Evolutionary conservation across 2,797 vertebrate species (phyloP), one percentile per base, ranked within the genome.

Genomic region (Sebastes nivosus): DNA sequence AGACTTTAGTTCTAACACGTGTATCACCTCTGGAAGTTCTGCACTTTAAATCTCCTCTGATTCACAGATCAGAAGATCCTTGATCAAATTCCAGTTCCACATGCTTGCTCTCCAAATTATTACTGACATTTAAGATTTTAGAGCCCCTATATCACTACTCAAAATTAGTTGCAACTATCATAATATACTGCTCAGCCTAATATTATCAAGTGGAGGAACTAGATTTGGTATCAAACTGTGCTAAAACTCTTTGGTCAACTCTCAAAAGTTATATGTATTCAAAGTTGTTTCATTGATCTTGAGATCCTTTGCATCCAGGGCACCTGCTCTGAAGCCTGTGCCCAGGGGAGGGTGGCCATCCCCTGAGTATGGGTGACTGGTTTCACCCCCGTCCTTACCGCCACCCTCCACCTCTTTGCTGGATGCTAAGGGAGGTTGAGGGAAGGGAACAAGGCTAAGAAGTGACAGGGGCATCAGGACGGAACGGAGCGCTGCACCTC

Each of bases 401-500:
- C 69, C 77, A 50, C 34, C 77, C 66, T 75, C 69, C 74, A 77
- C 81, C 69, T 87, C 81, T 78, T 78, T 20, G 36, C 81, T 81
- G 84, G 72, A 77, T 87, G 82, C 75, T 78, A 74, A 76, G 75
- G 80, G 78, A 83, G 82, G 81, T 81, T 95, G 93, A 95, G 86
- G 87, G 92, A 95, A 94, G 81, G 91, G 87, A 92, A 95, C 94
- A 96, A 89, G 94, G 83, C 91, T 89, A 90, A 78, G 85, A 95
- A 95, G 95, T 95, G 95, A 96, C 94, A 92, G 93, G 92, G 89
- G 92, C 91, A 91, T 94, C 93, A 92, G 89, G 88, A 94, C 20
- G 94, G 94, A 95, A 94, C 93, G 68, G 66, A 92, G 79, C 54
- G 54, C 71, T 83, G 77, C 83, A 87, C 84, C 87, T 89, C 78